A percentile compares a stretch with the other conserved stretches of the same genome.
phyloP scores from a whole-genome alignment of 2,113 vertebrate species.

The Apeltes quadracus region DNA sequence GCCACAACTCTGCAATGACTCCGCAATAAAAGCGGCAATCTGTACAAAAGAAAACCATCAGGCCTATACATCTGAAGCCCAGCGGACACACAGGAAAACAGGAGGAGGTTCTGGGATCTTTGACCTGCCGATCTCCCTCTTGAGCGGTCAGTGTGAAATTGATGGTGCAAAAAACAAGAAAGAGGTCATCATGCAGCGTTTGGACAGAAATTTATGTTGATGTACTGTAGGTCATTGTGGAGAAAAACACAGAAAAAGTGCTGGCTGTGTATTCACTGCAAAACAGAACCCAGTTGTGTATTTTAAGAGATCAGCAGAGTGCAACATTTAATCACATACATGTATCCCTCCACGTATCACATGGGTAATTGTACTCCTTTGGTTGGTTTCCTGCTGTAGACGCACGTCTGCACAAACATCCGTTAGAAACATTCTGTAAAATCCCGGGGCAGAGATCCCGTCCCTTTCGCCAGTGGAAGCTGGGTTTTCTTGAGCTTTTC shows the following conservation, averaged over 20 bases:
- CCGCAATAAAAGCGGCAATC: slow-evolving; percentile 97
- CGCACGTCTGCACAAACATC: slow-evolving; percentile 5
- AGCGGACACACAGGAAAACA: not conserved
- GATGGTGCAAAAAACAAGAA: slow-evolving; percentile 1
- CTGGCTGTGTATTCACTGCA: not conserved
- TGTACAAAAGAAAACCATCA: slow-evolving; percentile 82
- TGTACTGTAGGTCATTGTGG: slow-evolving; percentile 4
- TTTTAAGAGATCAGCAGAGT: not conserved
- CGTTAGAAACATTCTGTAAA: slow-evolving; percentile 8
- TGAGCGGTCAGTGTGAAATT: not conserved
- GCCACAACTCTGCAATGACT: slow-evolving; percentile 98
- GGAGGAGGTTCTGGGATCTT: slow-evolving; percentile 16
- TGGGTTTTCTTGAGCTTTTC: slow-evolving; percentile 24
- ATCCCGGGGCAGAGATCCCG: slow-evolving; percentile 1
- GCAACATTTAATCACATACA: not conserved
- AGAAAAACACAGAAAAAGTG: not conserved
- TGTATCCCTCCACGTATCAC: not conserved
- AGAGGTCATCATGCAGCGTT: not conserved
- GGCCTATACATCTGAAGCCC: slow-evolving; percentile 14
- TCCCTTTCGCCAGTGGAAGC: not conserved
- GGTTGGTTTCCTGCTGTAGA: slow-evolving; percentile 2
- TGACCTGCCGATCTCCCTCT: slow-evolving; percentile 3
- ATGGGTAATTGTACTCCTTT: not conserved
- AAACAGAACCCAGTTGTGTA: not conserved
- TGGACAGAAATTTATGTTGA: slow-evolving; percentile 1